Percentiles rank a stretch among this genome's conserved stretches.
These are phyloP conservation scores for Panurus biarmicus DNA, from an alignment of 2,113 vertebrate species.

Conservation along the genomic window DNA sequence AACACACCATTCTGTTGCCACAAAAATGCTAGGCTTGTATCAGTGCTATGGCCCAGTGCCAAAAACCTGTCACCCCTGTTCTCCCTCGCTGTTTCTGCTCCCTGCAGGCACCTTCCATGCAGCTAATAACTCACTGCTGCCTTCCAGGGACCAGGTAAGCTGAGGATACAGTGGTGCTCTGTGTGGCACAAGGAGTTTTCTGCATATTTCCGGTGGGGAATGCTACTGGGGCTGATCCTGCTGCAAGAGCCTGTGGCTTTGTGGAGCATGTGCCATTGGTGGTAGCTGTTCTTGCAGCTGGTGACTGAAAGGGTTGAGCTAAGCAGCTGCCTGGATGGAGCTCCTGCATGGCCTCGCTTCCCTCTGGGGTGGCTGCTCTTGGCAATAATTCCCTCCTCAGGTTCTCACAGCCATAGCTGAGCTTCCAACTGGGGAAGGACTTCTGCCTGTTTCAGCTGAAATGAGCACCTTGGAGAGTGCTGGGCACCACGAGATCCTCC, in stretches of 20 bases:
- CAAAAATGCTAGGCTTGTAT: not conserved
- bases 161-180: not conserved
- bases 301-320: constrained; percentile 10
- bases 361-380: not conserved
- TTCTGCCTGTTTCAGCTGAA: not conserved
- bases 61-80: not conserved
- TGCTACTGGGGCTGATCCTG: not conserved
- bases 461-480: not conserved
- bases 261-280: not conserved
- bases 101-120: not conserved
- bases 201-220: not conserved
- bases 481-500: not conserved
- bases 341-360: constrained; percentile 64
- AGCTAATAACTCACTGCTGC: not conserved
- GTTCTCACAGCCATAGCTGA: not conserved
- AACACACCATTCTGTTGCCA: not conserved
- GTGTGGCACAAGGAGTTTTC: not conserved
- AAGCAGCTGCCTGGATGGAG: constrained; percentile 33
- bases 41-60: not conserved
- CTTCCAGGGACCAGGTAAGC: not conserved
- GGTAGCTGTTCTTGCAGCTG: not conserved
- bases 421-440: not conserved
- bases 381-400: constrained; percentile 41
- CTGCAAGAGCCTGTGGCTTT: not conserved
- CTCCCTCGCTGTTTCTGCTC: not conserved